Conservation (phyloP, 2,888 invertebrate genomes). For the Apotomis betuletana region DNA sequence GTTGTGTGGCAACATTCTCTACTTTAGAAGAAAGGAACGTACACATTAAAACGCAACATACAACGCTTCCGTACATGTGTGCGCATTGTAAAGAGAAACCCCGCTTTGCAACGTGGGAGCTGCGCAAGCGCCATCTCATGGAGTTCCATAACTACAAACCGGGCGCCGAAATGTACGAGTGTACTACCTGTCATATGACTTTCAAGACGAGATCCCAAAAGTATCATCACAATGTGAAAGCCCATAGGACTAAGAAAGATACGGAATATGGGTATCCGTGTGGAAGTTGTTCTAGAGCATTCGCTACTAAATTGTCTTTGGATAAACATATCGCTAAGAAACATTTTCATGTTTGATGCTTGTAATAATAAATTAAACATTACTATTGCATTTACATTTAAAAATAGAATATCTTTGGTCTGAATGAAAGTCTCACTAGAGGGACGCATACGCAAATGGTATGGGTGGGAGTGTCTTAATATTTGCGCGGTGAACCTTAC, state of each 20-base stretch:
- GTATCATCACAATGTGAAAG: constrained; percentile 76
- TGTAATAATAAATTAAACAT: neutral
- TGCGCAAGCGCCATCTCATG: constrained; percentile 73
- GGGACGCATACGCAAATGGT: too few species aligned
- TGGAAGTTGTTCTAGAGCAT: constrained; percentile 76
- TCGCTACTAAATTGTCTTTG: constrained; percentile 78
- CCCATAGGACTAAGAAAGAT: constrained; percentile 75
- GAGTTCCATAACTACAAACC: constrained; percentile 77
- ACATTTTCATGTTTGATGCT: constrained; percentile 72
- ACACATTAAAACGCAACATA: constrained; percentile 75
- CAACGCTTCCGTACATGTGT: constrained; percentile 73
- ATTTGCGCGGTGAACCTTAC: too few species aligned
- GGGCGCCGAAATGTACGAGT: constrained; percentile 76
- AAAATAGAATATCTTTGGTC: too few species aligned
- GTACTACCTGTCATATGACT: constrained; percentile 76
- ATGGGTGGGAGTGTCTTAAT: too few species aligned
- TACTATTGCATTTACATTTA: too few species aligned
- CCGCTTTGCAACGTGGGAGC: constrained; percentile 75
- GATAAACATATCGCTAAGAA: constrained; percentile 82
- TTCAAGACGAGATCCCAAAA: constrained; percentile 77
- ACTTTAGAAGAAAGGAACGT: constrained; percentile 71
- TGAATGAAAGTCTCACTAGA: too few species aligned
- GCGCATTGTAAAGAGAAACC: constrained; percentile 77
- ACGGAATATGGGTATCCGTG: constrained; percentile 78
- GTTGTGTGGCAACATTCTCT: constrained; percentile 74